Conservation (phyloP, 1,140 invertebrate species). For the Glossosoma conforme region DNA sequence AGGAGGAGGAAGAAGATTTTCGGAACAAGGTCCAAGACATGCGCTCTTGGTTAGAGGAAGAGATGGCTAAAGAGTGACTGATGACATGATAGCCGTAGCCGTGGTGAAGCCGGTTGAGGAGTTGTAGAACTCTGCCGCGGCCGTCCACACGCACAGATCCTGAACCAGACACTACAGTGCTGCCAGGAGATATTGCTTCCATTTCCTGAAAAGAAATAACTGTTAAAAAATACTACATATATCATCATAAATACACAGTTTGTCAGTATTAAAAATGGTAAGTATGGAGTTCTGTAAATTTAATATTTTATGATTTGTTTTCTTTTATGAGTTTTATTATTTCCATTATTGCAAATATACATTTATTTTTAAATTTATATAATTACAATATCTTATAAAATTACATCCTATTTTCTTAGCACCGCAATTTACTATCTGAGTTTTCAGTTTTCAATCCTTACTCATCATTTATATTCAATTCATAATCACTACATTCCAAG, state of each 20-base stretch:
- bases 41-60: slow-evolving; percentile 12
- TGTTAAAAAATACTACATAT: no score
- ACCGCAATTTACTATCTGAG: no score
- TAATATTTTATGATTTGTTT: no score
- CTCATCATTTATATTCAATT: no score
- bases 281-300: no score
- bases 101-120: slow-evolving; percentile 17
- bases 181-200: slow-evolving; percentile 9
- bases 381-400: no score
- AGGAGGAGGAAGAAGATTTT: slow-evolving; percentile 5
- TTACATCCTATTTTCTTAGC: no score
- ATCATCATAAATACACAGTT: no score
- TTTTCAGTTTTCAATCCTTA: no score
- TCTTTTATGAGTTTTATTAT: no score
- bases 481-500: no score
- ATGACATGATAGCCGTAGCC: slow-evolving; percentile 19
- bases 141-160: slow-evolving; percentile 14
- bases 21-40: slow-evolving; percentile 20
- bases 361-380: neutral
- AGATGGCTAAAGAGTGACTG: slow-evolving; percentile 16
- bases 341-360: neutral
- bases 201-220: slow-evolving; percentile 8
- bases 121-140: slow-evolving; percentile 12
- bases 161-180: slow-evolving; percentile 10
- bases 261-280: no score